A percentile compares a stretch with the other conserved stretches of the same genome.
phyloP scores from a whole-genome alignment of 2,797 vertebrate species.

The Onychomys arenicola region DNA sequence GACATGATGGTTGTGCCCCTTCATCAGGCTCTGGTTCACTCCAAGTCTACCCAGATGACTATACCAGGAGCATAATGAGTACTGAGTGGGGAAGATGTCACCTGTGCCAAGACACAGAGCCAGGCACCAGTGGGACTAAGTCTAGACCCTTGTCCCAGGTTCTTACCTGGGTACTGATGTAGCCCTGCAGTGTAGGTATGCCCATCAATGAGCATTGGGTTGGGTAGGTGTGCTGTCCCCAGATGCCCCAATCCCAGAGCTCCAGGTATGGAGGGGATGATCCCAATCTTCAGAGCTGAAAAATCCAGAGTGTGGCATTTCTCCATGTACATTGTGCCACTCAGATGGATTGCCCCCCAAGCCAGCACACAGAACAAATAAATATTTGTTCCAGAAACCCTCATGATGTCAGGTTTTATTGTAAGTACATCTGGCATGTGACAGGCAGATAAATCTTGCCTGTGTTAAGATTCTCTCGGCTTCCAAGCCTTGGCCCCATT shows the following conservation, averaged over 20 bases:
- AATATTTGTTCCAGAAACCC: conserved; percentile 65
- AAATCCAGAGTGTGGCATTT: background rate
- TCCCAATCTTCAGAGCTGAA: background rate
- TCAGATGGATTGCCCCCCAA: conserved; percentile 19
- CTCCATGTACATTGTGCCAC: background rate
- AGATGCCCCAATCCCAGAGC: background rate
- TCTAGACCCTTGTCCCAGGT: background rate
- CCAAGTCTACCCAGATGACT: fast-evolving
- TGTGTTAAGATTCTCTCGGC: conserved; percentile 19
- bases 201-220: fast-evolving
- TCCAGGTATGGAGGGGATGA: background rate
- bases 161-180: fast-evolving
- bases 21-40: fast-evolving
- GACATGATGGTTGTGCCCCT: fast-evolving
- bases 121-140: fast-evolving
- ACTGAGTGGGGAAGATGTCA: fast-evolving
- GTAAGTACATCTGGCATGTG: conserved; percentile 31
- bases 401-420: conserved; percentile 38
- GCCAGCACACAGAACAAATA: background rate
- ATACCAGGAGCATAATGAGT: fast-evolving
- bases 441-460: conserved; percentile 34
- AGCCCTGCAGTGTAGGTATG: fast-evolving
- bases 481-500: background rate
- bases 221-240: fast-evolving
- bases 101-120: no score